Evolutionary conservation across 1,140 invertebrate genomes (phyloP), one percentile per base, ranked within the genome.

Genomic region (Sinella curviseta): DNA sequence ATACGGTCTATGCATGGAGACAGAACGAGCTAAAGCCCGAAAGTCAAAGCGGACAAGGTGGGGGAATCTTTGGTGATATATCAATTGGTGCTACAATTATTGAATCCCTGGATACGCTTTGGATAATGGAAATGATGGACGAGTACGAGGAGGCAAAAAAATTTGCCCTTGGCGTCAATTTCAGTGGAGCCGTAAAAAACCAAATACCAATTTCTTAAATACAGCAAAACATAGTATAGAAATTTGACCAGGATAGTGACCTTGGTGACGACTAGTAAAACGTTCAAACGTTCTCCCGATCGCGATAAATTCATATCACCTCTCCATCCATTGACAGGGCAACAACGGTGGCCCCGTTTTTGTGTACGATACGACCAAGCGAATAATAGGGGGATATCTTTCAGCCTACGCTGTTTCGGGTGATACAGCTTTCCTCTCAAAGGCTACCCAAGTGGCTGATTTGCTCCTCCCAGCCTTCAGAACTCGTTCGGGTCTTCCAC

Each of bases 291-390:
- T 48, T 48, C 20, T 48, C 20, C 20, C 8, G 8, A 20, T 48
- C n/a, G n/a, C n/a, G n/a, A n/a, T n/a, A n/a, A n/a, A n/a, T n/a
- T n/a, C n/a, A n/a, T n/a, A n/a, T n/a, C n/a, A n/a, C n/a, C n/a
- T n/a, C n/a, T n/a, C n/a, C n/a, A n/a, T n/a, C n/a, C n/a, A n/a
- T n/a, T n/a, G n/a, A n/a, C n/a, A n/a, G n/a, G n/a, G 39, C n/a
- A n/a, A n/a, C 39, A 48, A 89, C 97, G 95, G 91, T 92, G 82
- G 90, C 93, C 0, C 96, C 99, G 89, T 99, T 82, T 99, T 97
- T 0, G 95, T 99, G 4, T 99, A 99, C 89, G 98, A 99, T 89
- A 97, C 94, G 39, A 99, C 98, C 85, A 99, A 99, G 85, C 92
- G 98, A 24, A 99, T 98, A 88, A 91, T 99, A 82, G 98, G 97